Evolutionary conservation across 2,797 vertebrate species (phyloP).

Genomic region (Avahi laniger): DNA sequence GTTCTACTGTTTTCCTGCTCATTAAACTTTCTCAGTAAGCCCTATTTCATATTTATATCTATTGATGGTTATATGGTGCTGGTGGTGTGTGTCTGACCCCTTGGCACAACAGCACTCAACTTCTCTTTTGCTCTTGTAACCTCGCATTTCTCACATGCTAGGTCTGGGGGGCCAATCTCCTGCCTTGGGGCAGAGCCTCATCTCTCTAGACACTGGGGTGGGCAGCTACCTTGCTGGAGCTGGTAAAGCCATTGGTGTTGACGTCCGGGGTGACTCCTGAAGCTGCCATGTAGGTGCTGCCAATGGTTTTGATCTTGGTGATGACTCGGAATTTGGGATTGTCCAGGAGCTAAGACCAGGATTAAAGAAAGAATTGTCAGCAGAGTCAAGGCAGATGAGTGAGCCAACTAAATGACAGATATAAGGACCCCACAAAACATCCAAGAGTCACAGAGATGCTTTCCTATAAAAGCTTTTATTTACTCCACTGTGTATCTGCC

Average conservation of each 20-base stretch:
- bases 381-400: background rate
- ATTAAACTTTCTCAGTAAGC: background rate
- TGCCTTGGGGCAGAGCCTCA: background rate
- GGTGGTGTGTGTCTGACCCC: background rate
- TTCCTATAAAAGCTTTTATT: background rate
- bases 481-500: background rate
- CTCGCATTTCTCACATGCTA: accelerated
- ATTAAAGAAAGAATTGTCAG: background rate
- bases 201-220: background rate
- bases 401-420: background rate
- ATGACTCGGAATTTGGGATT: conserved; percentile 93
- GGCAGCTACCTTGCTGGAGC: conserved; percentile 86
- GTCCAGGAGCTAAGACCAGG: conserved; percentile 89
- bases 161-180: background rate
- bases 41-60: background rate
- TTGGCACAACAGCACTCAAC: background rate
- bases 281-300: conserved; percentile 98
- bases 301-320: conserved; percentile 99
- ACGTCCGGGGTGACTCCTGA: conserved; percentile 94
- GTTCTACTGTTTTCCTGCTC: background rate
- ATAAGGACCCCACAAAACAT: background rate
- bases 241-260: conserved; percentile 87
- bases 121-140: accelerated
- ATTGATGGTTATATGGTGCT: background rate
- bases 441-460: background rate